Base-by-base conservation (phyloP, 2,888 invertebrate species). In the Lasioglossum oenotherae region DNA sequence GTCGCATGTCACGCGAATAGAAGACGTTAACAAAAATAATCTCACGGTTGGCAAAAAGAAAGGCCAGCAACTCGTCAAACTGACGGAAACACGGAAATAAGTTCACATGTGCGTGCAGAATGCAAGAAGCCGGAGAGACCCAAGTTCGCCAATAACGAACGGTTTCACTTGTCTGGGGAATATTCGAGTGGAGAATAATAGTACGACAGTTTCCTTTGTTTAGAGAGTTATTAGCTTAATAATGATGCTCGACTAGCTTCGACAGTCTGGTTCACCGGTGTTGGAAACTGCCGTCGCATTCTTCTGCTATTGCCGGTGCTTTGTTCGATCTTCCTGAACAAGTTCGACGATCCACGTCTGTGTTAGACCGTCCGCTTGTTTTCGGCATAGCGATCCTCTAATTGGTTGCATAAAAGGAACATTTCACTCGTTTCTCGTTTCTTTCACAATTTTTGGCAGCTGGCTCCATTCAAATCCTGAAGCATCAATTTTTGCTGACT, bases 181-280 rank as follows among this genome's bases (percentile, higher is more conserved):
- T 35, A 64, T 64, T 64, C 64, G 19, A 64, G 64, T 35, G 64
- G 64, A 14, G 64, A 31, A 64, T 64, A 72, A 38, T 76, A 72
- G 73, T 19, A 8, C 31, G 64, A 19, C 31, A 8, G 64, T 35
- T 31, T 1, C 31, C 64, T 31, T 64, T 64, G 64, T 64, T 64
- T 64, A 64, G 64, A 64, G 64, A 64, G 64, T 64, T 64, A 64
- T 64, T 76, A 27, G 64, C 31, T 64, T 31, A 64, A 64, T 64
- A 64, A 64, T 64, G 64, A 64, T 64, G 64, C 64, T 64, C 64
- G 64, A 35, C 64, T 64, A 64, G 64, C 31, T 64, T 35, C 64
- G 64, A 31, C 31, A 64, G 64, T 35, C 64, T 64, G 64, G 64
- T 31, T 31, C 8, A 31, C 31, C 64, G 35, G 64, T 19, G 64